Conservation (phyloP, 1,140 invertebrate species). For the Caenorhabditis remanei region DNA sequence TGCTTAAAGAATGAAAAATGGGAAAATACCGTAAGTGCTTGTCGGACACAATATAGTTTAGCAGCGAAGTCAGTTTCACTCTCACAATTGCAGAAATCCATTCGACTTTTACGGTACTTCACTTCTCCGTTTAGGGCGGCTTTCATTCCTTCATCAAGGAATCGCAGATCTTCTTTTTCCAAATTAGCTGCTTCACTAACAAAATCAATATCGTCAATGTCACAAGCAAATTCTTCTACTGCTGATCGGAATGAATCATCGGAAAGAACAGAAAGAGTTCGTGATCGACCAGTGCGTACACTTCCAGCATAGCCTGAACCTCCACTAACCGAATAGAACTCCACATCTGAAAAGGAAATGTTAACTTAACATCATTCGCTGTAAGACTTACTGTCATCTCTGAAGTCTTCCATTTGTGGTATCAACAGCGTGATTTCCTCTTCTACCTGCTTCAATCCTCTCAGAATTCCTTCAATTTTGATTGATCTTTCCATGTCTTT, state of each 20-base stretch:
- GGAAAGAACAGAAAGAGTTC: conserved; percentile 65
- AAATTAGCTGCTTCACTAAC: conserved; percentile 53
- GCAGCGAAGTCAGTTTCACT: conserved; percentile 94
- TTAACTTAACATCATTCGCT: not conserved
- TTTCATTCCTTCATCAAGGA: conserved; percentile 58
- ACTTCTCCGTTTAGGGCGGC: conserved; percentile 54
- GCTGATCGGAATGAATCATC: conserved; percentile 68
- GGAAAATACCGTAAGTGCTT: conserved; percentile 84
- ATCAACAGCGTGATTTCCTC: not conserved
- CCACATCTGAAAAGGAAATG: conserved; percentile 22
- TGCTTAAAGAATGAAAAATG: conserved; percentile 23
- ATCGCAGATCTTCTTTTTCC: conserved; percentile 35
- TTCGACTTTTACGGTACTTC: conserved; percentile 83
- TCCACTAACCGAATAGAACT: conserved; percentile 7
- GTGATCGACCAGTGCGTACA: conserved; percentile 42
- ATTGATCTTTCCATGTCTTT: conserved; percentile 52
- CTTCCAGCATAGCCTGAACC: conserved; percentile 31
- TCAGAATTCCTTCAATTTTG: conserved; percentile 34
- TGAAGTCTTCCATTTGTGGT: conserved; percentile 41
- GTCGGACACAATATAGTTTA: conserved; percentile 89
- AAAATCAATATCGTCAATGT: conserved; percentile 54
- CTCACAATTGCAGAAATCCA: conserved; percentile 88
- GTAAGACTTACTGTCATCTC: conserved; percentile 26
- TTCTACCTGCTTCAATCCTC: conserved; percentile 11
- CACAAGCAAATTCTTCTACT: conserved; percentile 63